Percentiles rank a stretch among this genome's conserved stretches.
Evolutionary conservation across 1,140 invertebrate species (phyloP).

Genomic region (Bombus haemorrhoidalis): DNA sequence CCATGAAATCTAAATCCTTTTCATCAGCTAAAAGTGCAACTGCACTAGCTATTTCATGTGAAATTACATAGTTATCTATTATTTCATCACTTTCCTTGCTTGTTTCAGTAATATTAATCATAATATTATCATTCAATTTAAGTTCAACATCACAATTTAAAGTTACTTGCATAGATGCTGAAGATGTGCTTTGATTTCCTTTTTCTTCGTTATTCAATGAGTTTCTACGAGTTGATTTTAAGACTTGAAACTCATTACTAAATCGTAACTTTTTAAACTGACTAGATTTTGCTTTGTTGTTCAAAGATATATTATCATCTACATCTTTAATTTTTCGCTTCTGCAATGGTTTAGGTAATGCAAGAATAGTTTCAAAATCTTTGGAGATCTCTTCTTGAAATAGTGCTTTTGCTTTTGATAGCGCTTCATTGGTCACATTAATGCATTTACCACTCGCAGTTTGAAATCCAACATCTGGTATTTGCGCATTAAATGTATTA

Average conservation of each 20-base stretch:
- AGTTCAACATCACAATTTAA: background rate
- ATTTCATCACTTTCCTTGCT: background rate
- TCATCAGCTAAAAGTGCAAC: slow-evolving; percentile 70
- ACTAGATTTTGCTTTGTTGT: slow-evolving; percentile 21
- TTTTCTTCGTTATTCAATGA: slow-evolving; percentile 28
- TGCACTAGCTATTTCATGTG: slow-evolving; percentile 60
- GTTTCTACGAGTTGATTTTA: slow-evolving; percentile 68
- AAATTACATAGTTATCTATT: slow-evolving; percentile 11
- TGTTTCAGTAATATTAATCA: background rate
- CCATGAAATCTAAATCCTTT: slow-evolving; percentile 22
- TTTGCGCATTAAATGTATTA: background rate
- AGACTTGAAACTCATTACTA: slow-evolving; percentile 60
- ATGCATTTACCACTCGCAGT: slow-evolving; percentile 71
- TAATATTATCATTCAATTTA: background rate
- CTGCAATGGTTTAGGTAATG: slow-evolving; percentile 25
- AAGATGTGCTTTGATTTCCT: background rate
- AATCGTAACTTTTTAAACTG: slow-evolving; percentile 69
- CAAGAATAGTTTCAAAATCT: background rate
- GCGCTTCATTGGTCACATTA: slow-evolving; percentile 31
- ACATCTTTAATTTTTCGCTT: slow-evolving; percentile 48
- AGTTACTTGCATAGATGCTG: too few species aligned
- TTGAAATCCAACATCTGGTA: slow-evolving; percentile 62
- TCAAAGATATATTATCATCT: slow-evolving; percentile 66
- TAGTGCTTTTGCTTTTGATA: slow-evolving; percentile 53
- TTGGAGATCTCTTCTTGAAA: slow-evolving; percentile 30